These are phyloP conservation scores for Microplitis manilae DNA, from an alignment of 2,888 invertebrate species.

Conservation along the genomic window DNA sequence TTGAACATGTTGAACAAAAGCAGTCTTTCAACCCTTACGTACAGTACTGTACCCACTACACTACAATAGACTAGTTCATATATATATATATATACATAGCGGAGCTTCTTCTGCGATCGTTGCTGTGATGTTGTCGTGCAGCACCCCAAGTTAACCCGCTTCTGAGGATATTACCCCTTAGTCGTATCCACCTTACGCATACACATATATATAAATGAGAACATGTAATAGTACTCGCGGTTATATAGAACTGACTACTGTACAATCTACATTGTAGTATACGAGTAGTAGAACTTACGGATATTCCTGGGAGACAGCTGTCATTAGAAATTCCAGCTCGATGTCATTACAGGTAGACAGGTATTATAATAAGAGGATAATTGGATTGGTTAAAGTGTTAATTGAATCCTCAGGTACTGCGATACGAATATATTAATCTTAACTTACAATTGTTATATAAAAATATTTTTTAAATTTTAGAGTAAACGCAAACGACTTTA, in stretches of 20 bases:
- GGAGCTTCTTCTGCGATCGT: constrained; percentile 30
- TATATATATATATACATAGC: no score
- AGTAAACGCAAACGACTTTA: no score
- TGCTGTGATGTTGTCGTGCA: constrained; percentile 30
- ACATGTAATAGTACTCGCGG: neutral
- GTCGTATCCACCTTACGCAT: constrained; percentile 11
- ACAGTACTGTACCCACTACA: neutral
- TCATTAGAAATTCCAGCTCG: constrained; percentile 23
- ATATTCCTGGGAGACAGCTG: constrained; percentile 21
- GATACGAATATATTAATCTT: neutral
- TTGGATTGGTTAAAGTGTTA: constrained; percentile 24
- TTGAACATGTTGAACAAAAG: constrained; percentile 44
- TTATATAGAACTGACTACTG: neutral
- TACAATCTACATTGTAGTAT: constrained; percentile 6
- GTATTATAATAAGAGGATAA: constrained; percentile 24
- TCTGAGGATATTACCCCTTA: constrained; percentile 31
- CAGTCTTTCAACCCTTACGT: constrained; percentile 37
- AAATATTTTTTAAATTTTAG: no score
- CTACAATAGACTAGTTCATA: neutral
- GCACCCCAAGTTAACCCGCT: constrained; percentile 33
- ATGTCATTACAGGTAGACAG: constrained; percentile 16
- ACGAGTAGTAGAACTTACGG: neutral
- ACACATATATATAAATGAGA: neutral
- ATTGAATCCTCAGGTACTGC: neutral
- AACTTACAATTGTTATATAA: no score